A percentile compares a stretch with the other conserved stretches of the same genome.
Evolutionary conservation across 2,797 vertebrate genomes (phyloP).

Genomic region (Sardinella longiceps): DNA sequence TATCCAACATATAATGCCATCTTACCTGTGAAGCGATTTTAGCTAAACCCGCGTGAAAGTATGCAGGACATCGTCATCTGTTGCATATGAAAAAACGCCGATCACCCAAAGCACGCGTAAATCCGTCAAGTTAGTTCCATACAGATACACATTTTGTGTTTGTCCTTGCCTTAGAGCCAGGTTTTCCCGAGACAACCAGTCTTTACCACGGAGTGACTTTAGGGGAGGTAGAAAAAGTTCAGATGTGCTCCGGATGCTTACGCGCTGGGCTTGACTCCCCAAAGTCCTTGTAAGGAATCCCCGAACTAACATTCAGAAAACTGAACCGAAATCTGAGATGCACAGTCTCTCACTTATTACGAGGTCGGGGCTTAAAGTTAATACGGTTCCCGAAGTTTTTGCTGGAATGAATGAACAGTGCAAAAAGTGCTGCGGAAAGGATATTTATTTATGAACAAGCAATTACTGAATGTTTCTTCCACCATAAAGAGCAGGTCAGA

Average conservation of each 20-base stretch:
- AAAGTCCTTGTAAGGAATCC: slow-evolving; percentile 21
- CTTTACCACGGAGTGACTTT: background rate
- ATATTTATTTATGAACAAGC: background rate
- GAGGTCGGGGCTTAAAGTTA: background rate
- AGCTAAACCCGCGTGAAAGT: background rate
- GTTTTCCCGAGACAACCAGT: background rate
- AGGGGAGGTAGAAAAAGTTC: background rate
- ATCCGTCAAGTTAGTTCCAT: background rate
- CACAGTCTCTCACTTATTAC: background rate
- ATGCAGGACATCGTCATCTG: background rate
- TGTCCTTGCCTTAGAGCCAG: background rate
- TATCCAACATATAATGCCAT: background rate
- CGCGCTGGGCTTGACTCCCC: background rate
- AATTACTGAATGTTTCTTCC: no score
- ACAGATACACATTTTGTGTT: background rate
- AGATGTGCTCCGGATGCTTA: background rate
- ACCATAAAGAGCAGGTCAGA: no score
- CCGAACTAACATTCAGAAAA: slow-evolving; percentile 10
- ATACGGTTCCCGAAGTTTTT: background rate
- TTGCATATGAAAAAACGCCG: background rate
- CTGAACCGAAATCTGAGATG: background rate
- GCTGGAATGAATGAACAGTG: background rate
- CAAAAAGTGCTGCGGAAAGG: background rate
- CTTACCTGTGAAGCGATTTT: background rate
- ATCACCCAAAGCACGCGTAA: background rate